Percentiles rank a stretch among this genome's conserved stretches.
Evolutionary conservation across 2,888 invertebrate species (phyloP).

Genomic region (Pseudococcus jackbeardsleyi): DNA sequence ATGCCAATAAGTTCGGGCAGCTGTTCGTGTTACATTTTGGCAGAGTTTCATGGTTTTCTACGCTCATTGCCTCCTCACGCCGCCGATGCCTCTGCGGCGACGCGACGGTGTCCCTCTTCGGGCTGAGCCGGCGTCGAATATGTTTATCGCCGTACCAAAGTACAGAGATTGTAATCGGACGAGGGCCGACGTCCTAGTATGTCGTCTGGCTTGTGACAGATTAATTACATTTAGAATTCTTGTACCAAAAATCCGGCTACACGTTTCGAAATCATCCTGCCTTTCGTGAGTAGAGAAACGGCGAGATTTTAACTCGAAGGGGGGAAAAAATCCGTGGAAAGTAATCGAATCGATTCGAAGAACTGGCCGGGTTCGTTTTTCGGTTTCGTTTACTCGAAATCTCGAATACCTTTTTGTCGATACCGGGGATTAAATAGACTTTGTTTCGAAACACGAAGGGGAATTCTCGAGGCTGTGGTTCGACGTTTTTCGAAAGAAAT

Average conservation of each 20-base stretch:
- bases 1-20: conserved; percentile 63
- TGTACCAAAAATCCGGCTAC: background rate
- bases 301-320: background rate
- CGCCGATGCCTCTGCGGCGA: background rate
- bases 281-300: background rate
- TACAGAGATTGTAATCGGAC: conserved; percentile 11
- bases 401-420: background rate
- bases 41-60: conserved; percentile 62
- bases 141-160: background rate
- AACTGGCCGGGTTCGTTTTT: background rate
- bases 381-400: background rate
- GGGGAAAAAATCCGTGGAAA: background rate
- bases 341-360: conserved; percentile 3
- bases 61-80: conserved; percentile 31
- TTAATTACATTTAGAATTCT: conserved; percentile 7
- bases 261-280: background rate
- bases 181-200: conserved; percentile 14
- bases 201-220: conserved; percentile 44
- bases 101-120: conserved; percentile 1
- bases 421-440: background rate
- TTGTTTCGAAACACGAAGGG: background rate
- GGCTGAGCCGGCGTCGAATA: background rate
- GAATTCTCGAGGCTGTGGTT: background rate
- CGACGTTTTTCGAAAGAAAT: background rate
- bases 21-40: conserved; percentile 64